Evolutionary conservation across 2,113 vertebrate genomes (phyloP).

Genomic region (Nerophis ophidion): DNA sequence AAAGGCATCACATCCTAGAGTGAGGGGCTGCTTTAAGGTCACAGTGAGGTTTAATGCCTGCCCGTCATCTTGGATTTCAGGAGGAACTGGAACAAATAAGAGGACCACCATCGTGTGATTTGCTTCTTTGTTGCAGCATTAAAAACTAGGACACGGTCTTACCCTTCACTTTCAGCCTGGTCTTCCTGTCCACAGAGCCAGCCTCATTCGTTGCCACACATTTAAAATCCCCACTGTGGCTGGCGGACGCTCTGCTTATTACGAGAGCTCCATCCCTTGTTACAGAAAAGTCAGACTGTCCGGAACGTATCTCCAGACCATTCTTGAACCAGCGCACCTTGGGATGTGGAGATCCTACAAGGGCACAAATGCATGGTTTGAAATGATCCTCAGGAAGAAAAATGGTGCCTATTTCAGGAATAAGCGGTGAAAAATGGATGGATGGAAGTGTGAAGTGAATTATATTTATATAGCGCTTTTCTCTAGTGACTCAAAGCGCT

Average conservation of each 20-base stretch:
- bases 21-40: constrained; percentile 76
- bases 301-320: constrained; percentile 66
- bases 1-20: constrained; percentile 74
- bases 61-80: constrained; percentile 73
- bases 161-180: constrained; percentile 78
- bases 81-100: constrained; percentile 68
- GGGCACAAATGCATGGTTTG: constrained; percentile 12
- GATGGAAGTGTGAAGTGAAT: no score
- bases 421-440: no score
- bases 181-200: constrained; percentile 75
- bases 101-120: background rate
- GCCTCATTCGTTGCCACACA: constrained; percentile 82
- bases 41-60: constrained; percentile 71
- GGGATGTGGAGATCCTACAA: constrained; percentile 76
- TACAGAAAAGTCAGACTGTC: constrained; percentile 63
- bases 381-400: constrained; percentile 35
- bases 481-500: no score
- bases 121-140: background rate
- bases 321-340: constrained; percentile 78
- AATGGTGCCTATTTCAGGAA: no score
- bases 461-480: no score
- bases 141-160: constrained; percentile 24
- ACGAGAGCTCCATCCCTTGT: constrained; percentile 72
- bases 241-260: constrained; percentile 69
- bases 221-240: constrained; percentile 78